These are phyloP conservation scores for Physella acuta DNA, from an alignment of 1,140 invertebrate species.

Conservation along the genomic window DNA sequence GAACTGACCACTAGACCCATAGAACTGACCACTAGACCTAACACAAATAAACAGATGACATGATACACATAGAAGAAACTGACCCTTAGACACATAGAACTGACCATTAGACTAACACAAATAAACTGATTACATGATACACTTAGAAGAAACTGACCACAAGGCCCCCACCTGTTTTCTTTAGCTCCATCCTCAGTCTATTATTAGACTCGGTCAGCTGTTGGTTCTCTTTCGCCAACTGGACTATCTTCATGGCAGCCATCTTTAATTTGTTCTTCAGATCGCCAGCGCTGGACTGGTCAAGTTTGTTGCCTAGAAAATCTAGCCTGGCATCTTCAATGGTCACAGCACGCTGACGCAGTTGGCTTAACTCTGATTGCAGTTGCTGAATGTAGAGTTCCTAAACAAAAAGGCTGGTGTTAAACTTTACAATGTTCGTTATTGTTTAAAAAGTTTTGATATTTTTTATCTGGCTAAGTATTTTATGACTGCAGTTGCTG, in stretches of 20 bases:
- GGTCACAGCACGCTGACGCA: conserved; percentile 30
- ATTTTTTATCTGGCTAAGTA: no score
- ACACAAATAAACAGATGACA: no score
- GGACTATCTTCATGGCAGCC: conserved; percentile 51
- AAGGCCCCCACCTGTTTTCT: conserved; percentile 39
- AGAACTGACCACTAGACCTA: no score
- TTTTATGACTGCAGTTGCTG: conserved; percentile 58
- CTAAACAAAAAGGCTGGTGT: no score
- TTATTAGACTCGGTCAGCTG: conserved; percentile 58
- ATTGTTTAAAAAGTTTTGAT: no score
- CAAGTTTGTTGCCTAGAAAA: conserved; percentile 1
- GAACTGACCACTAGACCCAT: no score
- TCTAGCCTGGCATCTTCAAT: conserved; percentile 2
- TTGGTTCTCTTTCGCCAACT: conserved; percentile 53
- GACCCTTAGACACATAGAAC: no score
- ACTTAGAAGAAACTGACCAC: neutral
- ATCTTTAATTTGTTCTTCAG: conserved; percentile 45
- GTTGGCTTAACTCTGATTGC: conserved; percentile 51
- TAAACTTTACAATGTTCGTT: no score
- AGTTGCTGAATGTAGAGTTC: conserved; percentile 59
- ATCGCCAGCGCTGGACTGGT: conserved; percentile 21
- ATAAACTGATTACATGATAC: no score
- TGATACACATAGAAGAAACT: no score
- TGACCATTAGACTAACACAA: no score
- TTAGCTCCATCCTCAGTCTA: conserved; percentile 52